Evolutionary conservation across 2,888 invertebrate genomes (phyloP), one percentile per base, ranked within the genome.

Genomic region (Argynnis bischoffii): DNA sequence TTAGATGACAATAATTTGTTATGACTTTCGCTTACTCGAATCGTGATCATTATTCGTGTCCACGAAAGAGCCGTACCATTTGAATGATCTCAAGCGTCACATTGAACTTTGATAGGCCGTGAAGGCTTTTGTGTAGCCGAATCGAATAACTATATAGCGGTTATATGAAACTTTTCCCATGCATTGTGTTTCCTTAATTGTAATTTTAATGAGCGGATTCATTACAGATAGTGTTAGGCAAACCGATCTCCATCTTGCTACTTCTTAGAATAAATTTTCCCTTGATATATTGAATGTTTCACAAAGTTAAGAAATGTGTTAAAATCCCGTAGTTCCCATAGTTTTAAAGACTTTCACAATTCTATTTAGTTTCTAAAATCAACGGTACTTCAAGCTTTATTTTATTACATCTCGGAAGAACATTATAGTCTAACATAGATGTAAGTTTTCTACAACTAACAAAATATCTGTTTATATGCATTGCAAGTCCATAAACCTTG

Each of bases 11-110:
- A 67, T 63, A 57, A 70, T 70, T 63, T 68, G 56, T 68, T 51
- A 59, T 54, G 75, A 79, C 82, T 83, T 85, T 82, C 82, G 72
- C 79, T 72, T 66, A 67, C 69, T 70, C 53, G 56, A 57, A 72
- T 71, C 73, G 73, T 74, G 73, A 75, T 72, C 67, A 74, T 71
- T 73, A 76, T 75, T 63, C 63, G 50, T 66, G 55, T 41, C 74
- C 71, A 75, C 74, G 75, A 73, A 82, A 82, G 81, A 81, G 79
- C 76, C 78, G 68, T 73, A 26, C 73, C 78, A 80, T 81, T 80
- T 76, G 75, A 80, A 80, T 78, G 75, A 77, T 78, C 72, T 77
- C 70, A 67, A 77, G 71, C 74, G 70, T 69, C 63, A 69, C 67
- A 67, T 69, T 70, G 56, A 72, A 70, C 71, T 71, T 66, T 69